Base-by-base conservation (phyloP, 92 coral and sea anemone species). In the Actinostola sp. region DNA sequence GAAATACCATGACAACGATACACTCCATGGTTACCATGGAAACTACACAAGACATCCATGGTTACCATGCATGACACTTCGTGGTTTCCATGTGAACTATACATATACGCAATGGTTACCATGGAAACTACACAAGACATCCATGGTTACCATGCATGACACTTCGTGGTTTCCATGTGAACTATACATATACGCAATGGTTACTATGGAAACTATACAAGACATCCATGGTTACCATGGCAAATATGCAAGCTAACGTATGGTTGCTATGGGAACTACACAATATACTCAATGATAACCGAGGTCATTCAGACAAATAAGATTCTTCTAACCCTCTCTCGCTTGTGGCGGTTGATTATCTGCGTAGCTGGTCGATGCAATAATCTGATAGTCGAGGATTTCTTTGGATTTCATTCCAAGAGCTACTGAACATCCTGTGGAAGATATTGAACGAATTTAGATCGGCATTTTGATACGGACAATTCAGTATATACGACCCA, bases 341-440 rank as follows among this genome's bases (percentile, higher is more conserved):
- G 93, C 93, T 38, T 84, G 84, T 29, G 41, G 8, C 43, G 93
- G 93, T 58, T 67, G 93, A 3, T 75, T 31, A 14, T 80, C 89
- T 38, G 91, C 38, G 54, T 89, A 89, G 24, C 82, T 77, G 8
- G 95, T 76, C 0, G 95, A 89, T 15, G 95, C 95, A 30, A 86
- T 89, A 30, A 89, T 83, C 69, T 89, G 95, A 53, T 85, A 89
- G 48, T 85, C 85, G 61, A 66, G 59, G 27, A 89, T 89, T 28
- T 81, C 77, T 41, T 66, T 80, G 8, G 95, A 86, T 21, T 71
- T 80, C 72, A 89, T 85, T 49, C 95, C 95, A 0, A 89, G 88
- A 2, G 88, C 58, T 8, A 63, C 45, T 3, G 82, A 72, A 61
- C 93, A 89, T 27, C 93, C 93, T 89, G 48, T 8, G 57, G 68